These are phyloP conservation scores for Tineola bisselliella DNA, from an alignment of 2,888 invertebrate species.

Conservation along the genomic window DNA sequence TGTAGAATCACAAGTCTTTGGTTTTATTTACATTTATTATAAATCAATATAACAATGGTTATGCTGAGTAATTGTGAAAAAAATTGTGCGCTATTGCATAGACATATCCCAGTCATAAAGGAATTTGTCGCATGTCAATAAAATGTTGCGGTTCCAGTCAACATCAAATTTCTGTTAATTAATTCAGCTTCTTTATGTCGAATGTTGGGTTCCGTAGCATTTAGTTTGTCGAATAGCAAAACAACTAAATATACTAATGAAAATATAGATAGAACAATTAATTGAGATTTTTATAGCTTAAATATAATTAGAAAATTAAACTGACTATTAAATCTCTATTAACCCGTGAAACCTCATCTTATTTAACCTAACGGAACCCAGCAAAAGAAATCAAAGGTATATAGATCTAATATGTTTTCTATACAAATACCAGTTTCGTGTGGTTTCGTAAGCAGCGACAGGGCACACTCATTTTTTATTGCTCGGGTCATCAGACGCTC, in stretches of 20 bases:
- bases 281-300: no score
- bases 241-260: no score
- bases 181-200: conserved; percentile 30
- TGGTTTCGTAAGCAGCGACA: conserved; percentile 39
- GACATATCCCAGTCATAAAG: conserved; percentile 29
- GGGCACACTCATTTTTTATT: conserved; percentile 44
- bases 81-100: conserved; percentile 24
- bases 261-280: no score
- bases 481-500: conserved; percentile 44
- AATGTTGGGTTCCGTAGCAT: background rate
- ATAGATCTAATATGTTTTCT: conserved; percentile 5
- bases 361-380: background rate
- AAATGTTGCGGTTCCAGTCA: conserved; percentile 36
- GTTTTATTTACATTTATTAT: no score
- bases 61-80: no score
- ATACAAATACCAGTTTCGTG: conserved; percentile 10
- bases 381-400: background rate
- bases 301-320: no score
- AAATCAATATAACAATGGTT: no score
- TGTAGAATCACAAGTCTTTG: no score
- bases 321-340: background rate
- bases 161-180: conserved; percentile 58
- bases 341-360: background rate
- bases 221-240: background rate
- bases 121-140: conserved; percentile 51